These are phyloP conservation scores for Protodeltote pygarga DNA, from an alignment of 2,888 invertebrate genomes.

Conservation along the genomic window DNA sequence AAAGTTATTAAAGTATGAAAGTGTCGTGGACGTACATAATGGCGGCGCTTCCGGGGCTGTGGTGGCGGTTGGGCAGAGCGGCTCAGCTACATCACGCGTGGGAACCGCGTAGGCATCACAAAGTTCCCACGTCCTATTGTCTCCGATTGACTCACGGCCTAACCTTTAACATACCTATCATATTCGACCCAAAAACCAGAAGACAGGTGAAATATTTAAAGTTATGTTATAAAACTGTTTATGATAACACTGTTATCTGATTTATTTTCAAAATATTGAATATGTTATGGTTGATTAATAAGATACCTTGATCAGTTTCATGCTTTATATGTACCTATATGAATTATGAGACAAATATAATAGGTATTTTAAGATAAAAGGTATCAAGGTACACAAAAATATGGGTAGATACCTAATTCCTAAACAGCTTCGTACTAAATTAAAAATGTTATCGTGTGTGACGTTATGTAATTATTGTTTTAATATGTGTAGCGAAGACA, in stretches of 20 bases:
- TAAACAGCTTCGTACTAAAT: slow-evolving; percentile 21
- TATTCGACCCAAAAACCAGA: slow-evolving; percentile 56
- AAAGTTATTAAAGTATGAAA: slow-evolving; percentile 26
- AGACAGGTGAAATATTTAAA: slow-evolving; percentile 32
- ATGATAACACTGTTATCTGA: slow-evolving; percentile 1
- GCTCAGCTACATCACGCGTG: slow-evolving; percentile 49
- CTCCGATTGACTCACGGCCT: slow-evolving; percentile 45
- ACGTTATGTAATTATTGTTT: slow-evolving; percentile 59
- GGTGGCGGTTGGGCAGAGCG: slow-evolving; percentile 13
- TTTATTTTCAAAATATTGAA: slow-evolving; percentile 5
- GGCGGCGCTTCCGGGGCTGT: slow-evolving; percentile 42
- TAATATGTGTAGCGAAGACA: slow-evolving; percentile 60
- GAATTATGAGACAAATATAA: slow-evolving; percentile 26
- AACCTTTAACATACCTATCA: slow-evolving; percentile 57
- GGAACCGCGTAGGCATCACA: slow-evolving; percentile 57
- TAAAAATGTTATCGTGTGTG: slow-evolving; percentile 34
- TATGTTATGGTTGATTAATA: slow-evolving; percentile 11
- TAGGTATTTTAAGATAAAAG: slow-evolving; percentile 40
- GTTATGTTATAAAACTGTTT: slow-evolving; percentile 8
- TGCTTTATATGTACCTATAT: no score
- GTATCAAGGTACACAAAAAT: slow-evolving; percentile 28
- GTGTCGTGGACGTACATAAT: slow-evolving; percentile 38
- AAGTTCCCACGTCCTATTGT: slow-evolving; percentile 69
- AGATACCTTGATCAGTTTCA: slow-evolving; percentile 30
- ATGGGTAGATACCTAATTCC: slow-evolving; percentile 16